Conservation (phyloP, 2,113 vertebrate species). For the Camelus bactrianus region DNA sequence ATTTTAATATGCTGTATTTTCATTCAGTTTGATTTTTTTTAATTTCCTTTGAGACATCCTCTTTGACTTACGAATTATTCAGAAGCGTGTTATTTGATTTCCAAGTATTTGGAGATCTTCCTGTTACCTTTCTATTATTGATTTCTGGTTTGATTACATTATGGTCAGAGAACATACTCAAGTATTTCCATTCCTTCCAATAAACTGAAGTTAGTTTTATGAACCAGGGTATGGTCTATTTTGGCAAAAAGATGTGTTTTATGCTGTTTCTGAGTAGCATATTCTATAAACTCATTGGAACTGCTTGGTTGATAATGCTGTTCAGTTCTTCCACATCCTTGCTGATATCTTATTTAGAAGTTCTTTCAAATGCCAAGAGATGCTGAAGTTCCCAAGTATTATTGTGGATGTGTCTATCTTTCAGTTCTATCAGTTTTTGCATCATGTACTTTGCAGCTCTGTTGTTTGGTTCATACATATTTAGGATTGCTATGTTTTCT, state of each 20-base stretch:
- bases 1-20: not conserved
- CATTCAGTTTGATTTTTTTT: not conserved
- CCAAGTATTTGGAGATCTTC: not conserved
- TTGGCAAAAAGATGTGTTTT: not conserved
- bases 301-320: not conserved
- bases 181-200: constrained; percentile 39
- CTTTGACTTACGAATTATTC: constrained; percentile 35
- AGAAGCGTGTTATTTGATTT: constrained; percentile 33
- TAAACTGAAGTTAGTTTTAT: constrained; percentile 31
- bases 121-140: not conserved
- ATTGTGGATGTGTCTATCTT: not conserved
- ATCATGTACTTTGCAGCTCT: constrained; percentile 12
- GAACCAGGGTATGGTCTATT: not conserved
- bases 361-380: constrained; percentile 31
- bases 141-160: constrained; percentile 25
- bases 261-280: not conserved
- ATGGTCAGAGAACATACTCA: not conserved
- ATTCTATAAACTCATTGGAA: constrained; percentile 11
- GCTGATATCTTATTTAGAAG: not conserved
- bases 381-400: not conserved
- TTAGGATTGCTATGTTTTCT: constrained; percentile 4
- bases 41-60: constrained; percentile 18
- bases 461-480: not conserved
- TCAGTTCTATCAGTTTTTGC: constrained; percentile 18
- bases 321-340: constrained; percentile 8